Percentiles rank a stretch among this genome's conserved stretches.
phyloP scores from a whole-genome alignment of 2,888 invertebrate species.

The Lampropteryx suffumata region DNA sequence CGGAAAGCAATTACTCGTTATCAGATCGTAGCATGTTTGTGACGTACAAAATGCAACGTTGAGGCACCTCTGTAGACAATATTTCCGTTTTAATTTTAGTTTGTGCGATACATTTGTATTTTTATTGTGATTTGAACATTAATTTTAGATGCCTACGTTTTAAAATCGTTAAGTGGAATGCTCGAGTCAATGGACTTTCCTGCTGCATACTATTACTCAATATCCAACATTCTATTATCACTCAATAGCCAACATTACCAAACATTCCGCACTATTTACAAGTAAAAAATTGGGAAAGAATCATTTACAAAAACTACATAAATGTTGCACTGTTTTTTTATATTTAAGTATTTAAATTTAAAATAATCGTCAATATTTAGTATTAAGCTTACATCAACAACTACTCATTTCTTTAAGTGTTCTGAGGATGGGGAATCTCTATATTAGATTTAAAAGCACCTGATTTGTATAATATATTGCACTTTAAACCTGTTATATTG shows the following conservation, averaged over 20 bases:
- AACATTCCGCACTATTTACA: slow-evolving; percentile 63
- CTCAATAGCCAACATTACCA: slow-evolving; percentile 51
- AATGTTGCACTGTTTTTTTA: slow-evolving; percentile 38
- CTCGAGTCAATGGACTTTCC: slow-evolving; percentile 51
- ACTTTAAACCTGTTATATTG: slow-evolving; percentile 43
- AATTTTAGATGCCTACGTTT: slow-evolving; percentile 34
- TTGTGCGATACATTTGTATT: slow-evolving; percentile 63
- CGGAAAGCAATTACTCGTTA: slow-evolving; percentile 37
- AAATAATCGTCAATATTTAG: slow-evolving; percentile 22
- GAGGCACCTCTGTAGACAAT: slow-evolving; percentile 52
- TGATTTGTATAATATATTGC: slow-evolving; percentile 63
- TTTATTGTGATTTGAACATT: slow-evolving; percentile 43
- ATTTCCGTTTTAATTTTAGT: slow-evolving; percentile 43
- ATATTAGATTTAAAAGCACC: slow-evolving; percentile 61
- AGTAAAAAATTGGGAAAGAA: slow-evolving; percentile 48
- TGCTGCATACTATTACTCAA: slow-evolving; percentile 39
- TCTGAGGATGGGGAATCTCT: slow-evolving; percentile 69
- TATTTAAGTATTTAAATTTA: slow-evolving; percentile 10
- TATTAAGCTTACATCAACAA: slow-evolving; percentile 52
- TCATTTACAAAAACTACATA: slow-evolving; percentile 48
- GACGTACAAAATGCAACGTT: slow-evolving; percentile 63
- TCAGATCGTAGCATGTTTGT: slow-evolving; percentile 52
- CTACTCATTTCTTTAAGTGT: slow-evolving; percentile 60
- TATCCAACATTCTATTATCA: slow-evolving; percentile 62
- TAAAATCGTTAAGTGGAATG: slow-evolving; percentile 64